Percentiles rank a stretch among this genome's conserved stretches.
phyloP scores from a whole-genome alignment of 2,113 vertebrate species.

The Pimephales promelas region DNA sequence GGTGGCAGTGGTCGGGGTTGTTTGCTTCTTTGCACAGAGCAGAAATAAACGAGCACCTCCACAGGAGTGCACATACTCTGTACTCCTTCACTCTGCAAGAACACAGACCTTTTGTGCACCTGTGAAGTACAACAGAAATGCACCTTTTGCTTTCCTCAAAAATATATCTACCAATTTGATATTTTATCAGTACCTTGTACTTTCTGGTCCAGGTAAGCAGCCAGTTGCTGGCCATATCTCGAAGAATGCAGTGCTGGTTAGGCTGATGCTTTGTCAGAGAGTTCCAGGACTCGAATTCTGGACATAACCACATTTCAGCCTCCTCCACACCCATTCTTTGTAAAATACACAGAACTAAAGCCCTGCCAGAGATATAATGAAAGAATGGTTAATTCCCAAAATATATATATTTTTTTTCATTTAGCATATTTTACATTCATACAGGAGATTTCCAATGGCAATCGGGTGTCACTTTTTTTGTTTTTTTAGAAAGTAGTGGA shows the following conservation, averaged over 20 bases:
- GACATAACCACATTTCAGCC: conserved; percentile 61
- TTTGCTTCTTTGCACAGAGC: conserved; percentile 54
- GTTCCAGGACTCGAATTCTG: conserved; percentile 63
- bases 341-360: conserved; percentile 53
- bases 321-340: conserved; percentile 59
- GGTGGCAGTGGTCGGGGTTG: conserved; percentile 26
- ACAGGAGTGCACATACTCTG: conserved; percentile 34
- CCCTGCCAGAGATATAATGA: conserved; percentile 47
- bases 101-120: conserved; percentile 45
- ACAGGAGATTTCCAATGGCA: no score
- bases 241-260: conserved; percentile 53
- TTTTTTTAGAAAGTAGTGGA: not conserved
- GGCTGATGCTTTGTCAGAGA: conserved; percentile 15
- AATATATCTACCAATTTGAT: not conserved
- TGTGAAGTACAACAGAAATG: conserved; percentile 23
- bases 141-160: not conserved
- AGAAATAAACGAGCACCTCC: conserved; percentile 70
- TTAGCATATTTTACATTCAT: no score
- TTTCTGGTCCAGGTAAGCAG: conserved; percentile 65
- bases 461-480: not conserved
- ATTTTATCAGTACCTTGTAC: conserved; percentile 62
- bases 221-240: conserved; percentile 60
- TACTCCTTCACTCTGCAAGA: conserved; percentile 18
- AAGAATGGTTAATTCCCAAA: not conserved
- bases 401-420: not conserved